Conservation (phyloP, 2,797 vertebrate genomes). For the Tachyglossus aculeatus region DNA sequence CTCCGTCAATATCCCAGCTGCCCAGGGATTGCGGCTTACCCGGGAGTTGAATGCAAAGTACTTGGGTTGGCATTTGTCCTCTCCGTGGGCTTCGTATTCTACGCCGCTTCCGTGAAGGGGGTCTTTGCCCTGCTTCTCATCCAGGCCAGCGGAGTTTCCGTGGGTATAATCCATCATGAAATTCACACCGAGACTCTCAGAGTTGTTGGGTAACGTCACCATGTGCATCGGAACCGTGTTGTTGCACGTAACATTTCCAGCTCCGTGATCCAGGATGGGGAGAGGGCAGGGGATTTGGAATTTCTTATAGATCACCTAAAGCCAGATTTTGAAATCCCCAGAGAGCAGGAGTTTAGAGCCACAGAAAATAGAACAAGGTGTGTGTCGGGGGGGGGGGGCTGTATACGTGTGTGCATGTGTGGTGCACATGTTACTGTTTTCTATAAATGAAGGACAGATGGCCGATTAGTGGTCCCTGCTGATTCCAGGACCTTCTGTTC, state of each 20-base stretch:
- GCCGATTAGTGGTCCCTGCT: too few species aligned
- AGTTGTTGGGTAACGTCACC: slow-evolving; percentile 72
- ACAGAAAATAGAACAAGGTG: background rate
- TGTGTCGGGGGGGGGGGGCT: too few species aligned
- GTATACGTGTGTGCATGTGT: too few species aligned
- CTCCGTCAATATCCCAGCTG: background rate
- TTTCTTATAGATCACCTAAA: slow-evolving; percentile 95
- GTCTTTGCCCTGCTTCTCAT: slow-evolving; percentile 57
- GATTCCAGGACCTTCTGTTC: too few species aligned
- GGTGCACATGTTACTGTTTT: too few species aligned
- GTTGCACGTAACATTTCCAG: slow-evolving; percentile 82
- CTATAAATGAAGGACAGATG: too few species aligned
- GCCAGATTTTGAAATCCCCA: slow-evolving; percentile 2
- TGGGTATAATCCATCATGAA: slow-evolving; percentile 85
- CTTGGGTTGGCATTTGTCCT: slow-evolving; percentile 89
- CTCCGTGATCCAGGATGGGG: slow-evolving; percentile 75
- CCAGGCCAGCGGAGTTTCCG: slow-evolving; percentile 65
- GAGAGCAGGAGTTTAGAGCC: background rate
- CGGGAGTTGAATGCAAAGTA: slow-evolving; percentile 96
- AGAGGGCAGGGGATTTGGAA: slow-evolving; percentile 91
- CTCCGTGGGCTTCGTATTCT: slow-evolving; percentile 75
- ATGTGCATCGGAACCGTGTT: slow-evolving; percentile 72
- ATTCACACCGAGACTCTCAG: slow-evolving; percentile 66
- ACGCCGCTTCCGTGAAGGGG: slow-evolving; percentile 66
- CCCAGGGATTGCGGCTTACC: slow-evolving; percentile 70